Percentiles rank a stretch among this genome's conserved stretches.
phyloP scores from a whole-genome alignment of 2,888 invertebrate genomes.

The Myathropa florea region DNA sequence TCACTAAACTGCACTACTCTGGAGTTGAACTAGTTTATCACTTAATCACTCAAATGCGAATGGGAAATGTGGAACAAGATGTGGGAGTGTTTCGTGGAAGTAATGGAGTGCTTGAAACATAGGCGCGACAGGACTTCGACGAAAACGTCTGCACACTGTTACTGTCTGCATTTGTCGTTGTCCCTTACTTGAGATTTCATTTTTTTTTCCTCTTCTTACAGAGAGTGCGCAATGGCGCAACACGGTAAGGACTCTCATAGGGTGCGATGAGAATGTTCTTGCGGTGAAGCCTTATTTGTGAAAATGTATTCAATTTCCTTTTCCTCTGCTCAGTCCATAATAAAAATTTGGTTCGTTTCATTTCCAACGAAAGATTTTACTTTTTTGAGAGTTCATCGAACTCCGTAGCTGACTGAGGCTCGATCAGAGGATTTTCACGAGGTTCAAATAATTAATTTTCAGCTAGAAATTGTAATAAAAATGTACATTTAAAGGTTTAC shows the following conservation, averaged over 20 bases:
- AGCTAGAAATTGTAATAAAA: no score
- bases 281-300: not conserved
- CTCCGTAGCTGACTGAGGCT: no score
- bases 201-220: not conserved
- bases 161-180: conserved; percentile 35
- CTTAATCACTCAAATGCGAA: conserved; percentile 19
- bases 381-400: no score
- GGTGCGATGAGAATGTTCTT: not conserved
- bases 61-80: conserved; percentile 50
- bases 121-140: conserved; percentile 60
- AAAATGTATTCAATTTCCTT: not conserved
- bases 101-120: conserved; percentile 34
- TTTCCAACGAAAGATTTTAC: no score
- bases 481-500: no score
- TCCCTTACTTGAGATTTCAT: conserved; percentile 27
- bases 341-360: no score
- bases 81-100: conserved; percentile 34
- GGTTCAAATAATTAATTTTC: no score
- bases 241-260: conserved; percentile 26
- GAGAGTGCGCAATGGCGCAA: conserved; percentile 50
- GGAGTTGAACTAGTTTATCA: not conserved
- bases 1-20: not conserved
- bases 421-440: no score
- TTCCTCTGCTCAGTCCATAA: no score
- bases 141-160: conserved; percentile 62